Conservation (phyloP, 2,113 vertebrate genomes). For the Onychostoma macrolepis region DNA sequence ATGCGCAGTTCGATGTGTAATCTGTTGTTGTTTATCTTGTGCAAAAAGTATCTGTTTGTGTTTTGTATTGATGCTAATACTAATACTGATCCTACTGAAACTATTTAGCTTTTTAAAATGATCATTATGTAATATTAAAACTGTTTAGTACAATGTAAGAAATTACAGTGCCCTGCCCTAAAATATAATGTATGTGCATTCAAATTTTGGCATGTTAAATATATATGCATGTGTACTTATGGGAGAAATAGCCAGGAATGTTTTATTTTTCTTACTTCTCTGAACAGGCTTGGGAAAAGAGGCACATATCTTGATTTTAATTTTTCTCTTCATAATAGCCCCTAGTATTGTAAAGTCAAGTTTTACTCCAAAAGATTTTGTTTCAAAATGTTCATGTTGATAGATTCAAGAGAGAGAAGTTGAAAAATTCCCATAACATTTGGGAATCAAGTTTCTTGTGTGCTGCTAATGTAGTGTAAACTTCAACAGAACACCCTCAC, state of each 20-base stretch:
- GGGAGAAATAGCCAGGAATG: background rate
- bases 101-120: background rate
- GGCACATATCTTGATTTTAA: background rate
- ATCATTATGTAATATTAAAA: background rate
- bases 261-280: background rate
- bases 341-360: constrained; percentile 53
- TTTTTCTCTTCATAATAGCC: background rate
- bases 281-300: constrained; percentile 15
- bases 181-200: background rate
- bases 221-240: background rate
- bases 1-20: background rate
- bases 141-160: background rate
- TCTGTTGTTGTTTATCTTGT: background rate
- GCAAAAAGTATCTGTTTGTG: background rate
- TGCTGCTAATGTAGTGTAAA: constrained; percentile 52
- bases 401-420: constrained; percentile 56
- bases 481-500: constrained; percentile 68
- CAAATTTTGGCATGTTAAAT: background rate
- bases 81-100: background rate
- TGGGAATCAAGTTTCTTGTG: constrained; percentile 50
- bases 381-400: constrained; percentile 60
- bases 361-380: constrained; percentile 56
- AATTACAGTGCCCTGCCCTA: background rate
- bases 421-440: constrained; percentile 60
- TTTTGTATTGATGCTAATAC: too few relatives aligned